A percentile compares a stretch with the other conserved stretches of the same genome.
Conservation (phyloP, 1,140 invertebrate genomes). For the Sinonovacula constricta region DNA sequence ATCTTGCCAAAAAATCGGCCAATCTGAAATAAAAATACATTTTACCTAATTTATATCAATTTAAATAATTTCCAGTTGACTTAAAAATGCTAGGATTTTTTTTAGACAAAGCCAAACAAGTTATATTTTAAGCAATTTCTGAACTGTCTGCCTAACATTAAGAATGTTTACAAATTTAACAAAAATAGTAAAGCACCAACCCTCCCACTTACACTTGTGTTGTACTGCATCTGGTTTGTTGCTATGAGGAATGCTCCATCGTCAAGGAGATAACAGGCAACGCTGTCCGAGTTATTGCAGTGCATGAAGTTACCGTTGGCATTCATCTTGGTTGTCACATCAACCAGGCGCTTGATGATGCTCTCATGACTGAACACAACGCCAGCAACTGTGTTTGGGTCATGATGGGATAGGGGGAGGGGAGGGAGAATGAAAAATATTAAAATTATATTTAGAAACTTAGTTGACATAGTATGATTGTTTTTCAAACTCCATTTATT, state of each 20-base stretch:
- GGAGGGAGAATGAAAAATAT: background rate
- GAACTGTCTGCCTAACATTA: too few species aligned
- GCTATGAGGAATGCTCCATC: slow-evolving; percentile 73
- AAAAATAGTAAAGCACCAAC: too few species aligned
- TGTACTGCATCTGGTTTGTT: slow-evolving; percentile 62
- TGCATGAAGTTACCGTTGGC: slow-evolving; percentile 15
- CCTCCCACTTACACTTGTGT: slow-evolving; percentile 53
- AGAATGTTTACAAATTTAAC: too few species aligned
- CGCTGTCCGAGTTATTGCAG: slow-evolving; percentile 54
- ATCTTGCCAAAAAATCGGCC: slow-evolving; percentile 66
- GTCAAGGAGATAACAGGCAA: slow-evolving; percentile 71
- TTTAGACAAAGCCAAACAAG: too few species aligned
- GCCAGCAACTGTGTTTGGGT: slow-evolving; percentile 61
- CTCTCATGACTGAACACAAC: slow-evolving; percentile 54
- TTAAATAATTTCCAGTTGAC: background rate
- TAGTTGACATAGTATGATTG: too few species aligned
- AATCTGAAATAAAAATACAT: too few species aligned
- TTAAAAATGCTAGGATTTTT: too few species aligned
- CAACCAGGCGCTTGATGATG: slow-evolving; percentile 41
- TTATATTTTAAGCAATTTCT: too few species aligned
- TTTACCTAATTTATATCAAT: too few species aligned
- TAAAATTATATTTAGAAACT: too few species aligned
- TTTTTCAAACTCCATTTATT: too few species aligned
- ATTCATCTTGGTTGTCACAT: background rate
- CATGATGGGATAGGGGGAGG: background rate